Conservation (phyloP, 2,797 vertebrate genomes). For the Centropyge bicolor region DNA sequence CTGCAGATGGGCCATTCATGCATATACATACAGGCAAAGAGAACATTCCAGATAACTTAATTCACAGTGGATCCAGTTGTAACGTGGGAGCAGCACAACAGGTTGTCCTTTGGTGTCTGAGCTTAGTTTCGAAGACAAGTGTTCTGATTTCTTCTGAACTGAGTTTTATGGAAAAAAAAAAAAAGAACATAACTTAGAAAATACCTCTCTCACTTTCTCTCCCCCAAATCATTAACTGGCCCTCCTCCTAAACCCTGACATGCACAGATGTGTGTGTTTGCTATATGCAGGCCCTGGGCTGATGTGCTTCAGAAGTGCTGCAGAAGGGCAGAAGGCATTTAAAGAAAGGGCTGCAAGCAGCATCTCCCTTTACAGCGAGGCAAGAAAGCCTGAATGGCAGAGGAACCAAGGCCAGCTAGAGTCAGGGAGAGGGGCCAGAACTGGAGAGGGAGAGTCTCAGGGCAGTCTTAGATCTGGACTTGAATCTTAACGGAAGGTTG, state of each 20-base stretch:
- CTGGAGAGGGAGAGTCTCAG: conserved; percentile 45
- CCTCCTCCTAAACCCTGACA: conserved; percentile 64
- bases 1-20: conserved; percentile 74
- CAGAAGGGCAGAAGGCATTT: conserved; percentile 80
- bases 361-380: conserved; percentile 73
- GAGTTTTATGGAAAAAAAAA: conserved; percentile 60
- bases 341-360: conserved; percentile 68
- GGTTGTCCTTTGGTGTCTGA: conserved; percentile 89
- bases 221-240: conserved; percentile 52
- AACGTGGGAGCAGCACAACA: conserved; percentile 87
- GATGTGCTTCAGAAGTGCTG: conserved; percentile 85
- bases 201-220: conserved; percentile 20
- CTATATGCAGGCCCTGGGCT: conserved; percentile 70
- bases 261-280: conserved; percentile 59
- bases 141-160: conserved; percentile 71
- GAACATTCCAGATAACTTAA: conserved; percentile 85
- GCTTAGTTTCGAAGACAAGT: conserved; percentile 76
- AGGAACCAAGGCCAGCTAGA: conserved; percentile 61
- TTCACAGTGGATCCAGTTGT: conserved; percentile 91
- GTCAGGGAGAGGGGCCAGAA: conserved; percentile 59
- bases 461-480: conserved; percentile 62
- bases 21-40: conserved; percentile 80
- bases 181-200: conserved; percentile 57
- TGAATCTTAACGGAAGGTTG: conserved; percentile 59
- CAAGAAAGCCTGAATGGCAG: conserved; percentile 72